Evolutionary conservation across 2,888 invertebrate genomes (phyloP).

Genomic region (Drosophila melanosoma): DNA sequence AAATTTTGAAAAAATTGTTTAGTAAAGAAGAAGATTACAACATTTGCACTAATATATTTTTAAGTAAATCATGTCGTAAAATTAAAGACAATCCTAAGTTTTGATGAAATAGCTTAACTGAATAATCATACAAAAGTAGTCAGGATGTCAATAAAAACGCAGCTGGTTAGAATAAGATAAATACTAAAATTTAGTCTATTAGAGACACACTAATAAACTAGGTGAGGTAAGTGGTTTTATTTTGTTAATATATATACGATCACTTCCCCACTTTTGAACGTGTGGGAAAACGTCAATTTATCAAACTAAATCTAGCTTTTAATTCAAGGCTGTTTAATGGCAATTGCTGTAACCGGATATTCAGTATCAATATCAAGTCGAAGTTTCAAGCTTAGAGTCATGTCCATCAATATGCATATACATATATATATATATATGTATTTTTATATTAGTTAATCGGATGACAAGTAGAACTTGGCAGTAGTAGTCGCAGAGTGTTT

Average conservation of each 20-base stretch:
- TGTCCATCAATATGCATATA: conserved; percentile 34
- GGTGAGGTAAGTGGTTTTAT: background rate
- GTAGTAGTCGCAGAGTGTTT: conserved; percentile 57
- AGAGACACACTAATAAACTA: background rate
- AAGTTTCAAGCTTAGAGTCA: conserved; percentile 22
- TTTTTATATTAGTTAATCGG: background rate
- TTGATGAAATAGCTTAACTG: background rate
- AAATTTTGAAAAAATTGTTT: background rate
- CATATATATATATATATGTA: background rate
- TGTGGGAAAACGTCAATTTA: background rate
- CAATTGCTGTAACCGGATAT: conserved; percentile 44
- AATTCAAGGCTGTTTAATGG: conserved; percentile 18
- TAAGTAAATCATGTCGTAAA: too few relatives aligned
- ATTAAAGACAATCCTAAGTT: background rate
- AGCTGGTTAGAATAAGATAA: background rate
- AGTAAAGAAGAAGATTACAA: background rate
- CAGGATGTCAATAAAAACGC: background rate
- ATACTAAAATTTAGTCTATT: background rate
- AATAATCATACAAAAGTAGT: background rate
- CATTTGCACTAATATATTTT: too few relatives aligned
- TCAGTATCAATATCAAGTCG: conserved; percentile 43
- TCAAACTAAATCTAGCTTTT: background rate
- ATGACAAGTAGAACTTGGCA: conserved; percentile 15
- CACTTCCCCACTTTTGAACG: background rate
- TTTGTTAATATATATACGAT: background rate